Percentiles rank a stretch among this genome's conserved stretches.
Conservation (phyloP, 1,140 invertebrate genomes). For the Phenacoccus solenopsis region DNA sequence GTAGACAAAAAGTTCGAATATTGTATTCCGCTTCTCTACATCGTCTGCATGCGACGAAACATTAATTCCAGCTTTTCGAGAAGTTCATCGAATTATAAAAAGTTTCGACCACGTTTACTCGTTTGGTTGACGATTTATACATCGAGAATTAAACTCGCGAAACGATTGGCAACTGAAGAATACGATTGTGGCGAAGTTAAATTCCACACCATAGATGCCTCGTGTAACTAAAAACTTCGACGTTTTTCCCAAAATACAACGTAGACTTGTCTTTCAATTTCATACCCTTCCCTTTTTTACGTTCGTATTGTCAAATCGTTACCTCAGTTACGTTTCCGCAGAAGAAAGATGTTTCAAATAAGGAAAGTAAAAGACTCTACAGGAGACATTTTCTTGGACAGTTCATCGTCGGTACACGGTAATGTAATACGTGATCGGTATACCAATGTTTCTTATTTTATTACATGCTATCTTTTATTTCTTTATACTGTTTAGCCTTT, state of each 20-base stretch:
- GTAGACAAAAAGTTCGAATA: too few species aligned
- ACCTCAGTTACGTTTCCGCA: slow-evolving; percentile 5
- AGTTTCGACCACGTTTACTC: not conserved
- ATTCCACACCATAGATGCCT: not conserved
- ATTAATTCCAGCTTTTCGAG: too few species aligned
- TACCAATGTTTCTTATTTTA: slow-evolving; percentile 14
- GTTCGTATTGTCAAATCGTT: slow-evolving; percentile 10
- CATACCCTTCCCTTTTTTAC: not conserved
- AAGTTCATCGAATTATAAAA: not conserved
- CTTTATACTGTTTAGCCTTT: slow-evolving; percentile 35
- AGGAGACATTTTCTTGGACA: slow-evolving; percentile 15
- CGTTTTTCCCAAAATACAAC: not conserved
- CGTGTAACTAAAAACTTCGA: not conserved
- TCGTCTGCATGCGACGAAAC: too few species aligned
- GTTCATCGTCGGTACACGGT: slow-evolving; percentile 10
- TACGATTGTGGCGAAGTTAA: not conserved
- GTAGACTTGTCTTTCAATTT: not conserved
- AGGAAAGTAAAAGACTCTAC: slow-evolving; percentile 12
- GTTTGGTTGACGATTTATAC: not conserved
- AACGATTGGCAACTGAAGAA: not conserved
- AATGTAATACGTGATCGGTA: slow-evolving; percentile 5
- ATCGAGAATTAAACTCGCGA: not conserved
- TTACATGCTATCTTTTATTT: slow-evolving; percentile 22
- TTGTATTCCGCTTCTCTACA: too few species aligned
- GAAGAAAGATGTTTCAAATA: slow-evolving; percentile 7